Evolutionary conservation across 92 coral and sea anemone genomes (phyloP), one percentile per base, ranked within the genome.

Genomic region (Epizoanthus rinbou): DNA sequence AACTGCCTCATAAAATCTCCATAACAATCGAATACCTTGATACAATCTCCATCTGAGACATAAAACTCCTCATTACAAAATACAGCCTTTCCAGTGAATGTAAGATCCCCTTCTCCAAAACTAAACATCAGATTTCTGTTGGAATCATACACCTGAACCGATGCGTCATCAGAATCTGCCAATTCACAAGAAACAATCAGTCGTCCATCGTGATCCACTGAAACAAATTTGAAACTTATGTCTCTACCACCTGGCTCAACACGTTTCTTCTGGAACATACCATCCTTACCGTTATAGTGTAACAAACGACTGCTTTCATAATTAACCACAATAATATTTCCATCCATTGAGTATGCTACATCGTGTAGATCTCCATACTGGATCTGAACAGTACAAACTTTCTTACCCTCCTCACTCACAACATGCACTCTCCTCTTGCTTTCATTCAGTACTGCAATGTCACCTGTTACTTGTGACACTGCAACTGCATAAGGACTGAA

Each of bases 401-500:
- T 62, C 13, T 78, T 33, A 5, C 82, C 70, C 0, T n/a, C n/a
- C 24, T 78, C 82, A 62, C 21, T 41, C 19, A 78, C 6, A 21
- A 78, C 58, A 11, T 60, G 45, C 15, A 78, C 82, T 21, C 64
- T 78, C 19, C 71, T 78, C 37, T 59, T 78, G 24, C 37, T 78
- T 23, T 60, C 82, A 62, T 15, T 62, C 21, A 78, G 25, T 78
- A 78, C 41, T 62, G 82, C 82, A 62, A 78, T 63, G 16, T 78
- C 82, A 62, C 71, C 82, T 60, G 82, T 78, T 41, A 22, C 5
- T 14, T 78, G 82, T 22, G 82, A 78, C 39, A 62, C 71, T 62
- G 82, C 70, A 78, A 78, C 82, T 59, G 82, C 82, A 78, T 21
- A 78, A 5, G 82, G 82, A 21, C 39, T n/a, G 58, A 78, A 78